A percentile compares a stretch with the other conserved stretches of the same genome.
phyloP scores from a whole-genome alignment of 2,888 invertebrate species.

The Corbicula japonica region DNA sequence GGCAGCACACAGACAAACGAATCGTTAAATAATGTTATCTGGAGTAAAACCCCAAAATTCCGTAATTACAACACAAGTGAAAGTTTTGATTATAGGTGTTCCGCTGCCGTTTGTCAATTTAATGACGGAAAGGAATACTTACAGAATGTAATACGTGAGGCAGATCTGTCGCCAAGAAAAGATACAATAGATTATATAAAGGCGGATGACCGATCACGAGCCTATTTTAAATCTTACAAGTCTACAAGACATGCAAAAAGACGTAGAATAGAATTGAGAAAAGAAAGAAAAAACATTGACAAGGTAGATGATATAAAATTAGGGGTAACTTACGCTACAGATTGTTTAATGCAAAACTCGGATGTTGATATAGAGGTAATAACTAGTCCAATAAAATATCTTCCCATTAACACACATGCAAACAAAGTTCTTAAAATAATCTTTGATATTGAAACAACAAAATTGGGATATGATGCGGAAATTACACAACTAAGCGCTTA shows the following conservation, averaged over 20 bases:
- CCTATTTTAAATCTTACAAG: background rate
- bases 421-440: background rate
- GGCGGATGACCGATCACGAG: background rate
- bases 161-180: background rate
- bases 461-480: conserved; percentile 2
- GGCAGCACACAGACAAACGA: background rate
- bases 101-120: background rate
- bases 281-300: background rate
- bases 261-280: background rate
- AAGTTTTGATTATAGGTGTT: too few relatives aligned
- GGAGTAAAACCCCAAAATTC: too few relatives aligned
- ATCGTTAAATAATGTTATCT: too few relatives aligned
- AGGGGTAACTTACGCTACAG: background rate
- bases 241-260: background rate
- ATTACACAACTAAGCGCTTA: background rate
- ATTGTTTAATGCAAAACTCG: background rate
- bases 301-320: background rate
- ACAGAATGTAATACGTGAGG: background rate
- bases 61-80: too few relatives aligned
- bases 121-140: background rate
- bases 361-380: background rate
- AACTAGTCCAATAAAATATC: background rate
- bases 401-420: background rate
- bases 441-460: background rate
- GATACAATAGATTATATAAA: background rate